A percentile compares a stretch with the other conserved stretches of the same genome.
Evolutionary conservation across 2,797 vertebrate genomes (phyloP).

Genomic region (Danionella dracula): DNA sequence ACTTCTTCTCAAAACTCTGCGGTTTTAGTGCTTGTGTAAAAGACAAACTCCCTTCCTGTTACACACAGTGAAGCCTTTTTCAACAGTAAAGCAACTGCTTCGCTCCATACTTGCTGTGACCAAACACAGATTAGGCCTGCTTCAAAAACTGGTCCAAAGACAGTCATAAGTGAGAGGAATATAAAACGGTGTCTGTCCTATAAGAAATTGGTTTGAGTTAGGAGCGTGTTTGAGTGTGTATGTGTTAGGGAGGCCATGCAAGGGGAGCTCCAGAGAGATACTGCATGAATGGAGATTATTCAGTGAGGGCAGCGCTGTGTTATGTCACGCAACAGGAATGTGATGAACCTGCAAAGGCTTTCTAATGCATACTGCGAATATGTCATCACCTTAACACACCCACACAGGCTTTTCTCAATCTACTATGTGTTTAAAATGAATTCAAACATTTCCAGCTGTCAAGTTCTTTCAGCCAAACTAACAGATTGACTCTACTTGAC

Average conservation of each 20-base stretch:
- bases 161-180: background rate
- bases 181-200: background rate
- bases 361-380: constrained; percentile 25
- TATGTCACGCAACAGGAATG: constrained; percentile 66
- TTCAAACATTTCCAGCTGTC: no score
- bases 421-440: no score
- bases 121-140: background rate
- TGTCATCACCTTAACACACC: background rate
- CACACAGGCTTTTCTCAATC: no score
- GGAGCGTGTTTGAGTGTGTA: background rate
- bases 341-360: constrained; percentile 68
- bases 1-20: background rate
- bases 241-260: background rate
- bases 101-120: background rate
- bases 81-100: background rate
- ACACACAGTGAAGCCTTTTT: background rate
- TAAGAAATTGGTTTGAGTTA: background rate
- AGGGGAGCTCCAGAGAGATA: constrained; percentile 51
- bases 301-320: constrained; percentile 53
- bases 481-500: no score
- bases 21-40: background rate
- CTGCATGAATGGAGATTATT: constrained; percentile 56
- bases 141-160: background rate
- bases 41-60: background rate
- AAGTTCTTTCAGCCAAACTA: no score